phyloP scores from a whole-genome alignment of 2,888 invertebrate genomes.

The Tridacna gigas region DNA sequence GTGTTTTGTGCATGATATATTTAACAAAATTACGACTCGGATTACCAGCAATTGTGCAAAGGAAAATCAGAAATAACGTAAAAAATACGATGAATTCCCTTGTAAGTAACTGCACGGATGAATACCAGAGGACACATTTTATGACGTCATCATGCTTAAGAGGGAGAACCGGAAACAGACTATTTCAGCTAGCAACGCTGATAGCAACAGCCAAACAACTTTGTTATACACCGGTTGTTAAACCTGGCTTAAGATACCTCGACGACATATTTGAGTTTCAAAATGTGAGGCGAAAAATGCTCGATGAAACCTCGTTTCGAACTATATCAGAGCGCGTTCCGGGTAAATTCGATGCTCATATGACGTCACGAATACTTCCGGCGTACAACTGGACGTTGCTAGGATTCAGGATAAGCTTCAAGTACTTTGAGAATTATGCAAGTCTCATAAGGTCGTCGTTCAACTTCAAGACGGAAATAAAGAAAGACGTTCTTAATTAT shows the following conservation, averaged over 20 bases:
- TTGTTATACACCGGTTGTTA: not conserved
- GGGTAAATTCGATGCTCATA: not conserved
- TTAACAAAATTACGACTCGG: too few relatives aligned
- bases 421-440: slow-evolving; percentile 3
- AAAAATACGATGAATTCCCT: too few relatives aligned
- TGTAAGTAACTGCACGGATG: not conserved
- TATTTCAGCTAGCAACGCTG: slow-evolving; percentile 12
- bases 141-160: not conserved
- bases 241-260: not conserved
- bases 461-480: not conserved
- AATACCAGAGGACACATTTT: not conserved
- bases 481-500: not conserved
- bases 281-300: not conserved
- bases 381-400: slow-evolving; percentile 10
- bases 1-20: too few relatives aligned
- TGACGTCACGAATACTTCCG: not conserved
- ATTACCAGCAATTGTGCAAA: too few relatives aligned
- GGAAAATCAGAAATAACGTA: too few relatives aligned
- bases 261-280: not conserved
- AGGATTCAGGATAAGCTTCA: slow-evolving; percentile 3
- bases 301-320: not conserved
- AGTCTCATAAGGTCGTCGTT: not conserved
- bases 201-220: not conserved
- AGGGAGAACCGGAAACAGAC: slow-evolving; percentile 2
- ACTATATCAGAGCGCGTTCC: not conserved